Evolutionary conservation across 1,140 invertebrate species (phyloP).

Genomic region (Phthorimaea operculella): DNA sequence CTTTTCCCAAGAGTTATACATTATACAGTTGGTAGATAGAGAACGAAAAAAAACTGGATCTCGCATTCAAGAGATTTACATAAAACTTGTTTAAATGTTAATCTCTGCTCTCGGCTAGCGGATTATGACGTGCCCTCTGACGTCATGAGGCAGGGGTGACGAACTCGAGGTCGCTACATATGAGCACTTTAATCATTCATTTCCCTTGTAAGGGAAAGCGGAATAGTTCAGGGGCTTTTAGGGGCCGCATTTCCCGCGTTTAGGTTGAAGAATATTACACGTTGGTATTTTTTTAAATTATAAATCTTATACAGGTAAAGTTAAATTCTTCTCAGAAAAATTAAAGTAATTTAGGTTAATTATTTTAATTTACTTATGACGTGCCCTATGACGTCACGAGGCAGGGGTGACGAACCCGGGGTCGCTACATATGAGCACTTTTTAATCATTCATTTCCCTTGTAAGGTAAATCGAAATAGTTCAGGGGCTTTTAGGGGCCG

Average conservation of each 20-base stretch:
- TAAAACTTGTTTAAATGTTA: constrained; percentile 64
- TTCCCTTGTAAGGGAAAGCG: constrained; percentile 6
- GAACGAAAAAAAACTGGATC: constrained; percentile 24
- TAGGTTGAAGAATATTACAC: too few relatives aligned
- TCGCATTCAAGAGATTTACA: constrained; percentile 43
- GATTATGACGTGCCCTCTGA: constrained; percentile 49
- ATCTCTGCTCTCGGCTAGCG: constrained; percentile 30
- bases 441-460: constrained; percentile 33
- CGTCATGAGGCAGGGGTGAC: constrained; percentile 21
- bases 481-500: background rate
- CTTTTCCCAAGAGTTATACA: too few relatives aligned
- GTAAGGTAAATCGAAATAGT: background rate
- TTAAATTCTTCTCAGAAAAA: too few relatives aligned
- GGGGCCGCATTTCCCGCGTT: too few relatives aligned
- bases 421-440: constrained; percentile 22
- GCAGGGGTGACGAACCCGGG: constrained; percentile 20
- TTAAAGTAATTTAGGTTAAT: too few relatives aligned
- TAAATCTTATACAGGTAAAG: too few relatives aligned
- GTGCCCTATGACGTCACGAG: constrained; percentile 37
- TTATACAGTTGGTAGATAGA: too few relatives aligned
- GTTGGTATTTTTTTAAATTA: too few relatives aligned
- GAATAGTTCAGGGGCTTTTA: constrained; percentile 1
- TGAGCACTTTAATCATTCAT: constrained; percentile 37
- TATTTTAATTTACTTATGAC: too few relatives aligned
- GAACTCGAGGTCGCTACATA: constrained; percentile 20